Base-by-base conservation (phyloP, 2,113 vertebrate species). In the Scolopax mira region DNA sequence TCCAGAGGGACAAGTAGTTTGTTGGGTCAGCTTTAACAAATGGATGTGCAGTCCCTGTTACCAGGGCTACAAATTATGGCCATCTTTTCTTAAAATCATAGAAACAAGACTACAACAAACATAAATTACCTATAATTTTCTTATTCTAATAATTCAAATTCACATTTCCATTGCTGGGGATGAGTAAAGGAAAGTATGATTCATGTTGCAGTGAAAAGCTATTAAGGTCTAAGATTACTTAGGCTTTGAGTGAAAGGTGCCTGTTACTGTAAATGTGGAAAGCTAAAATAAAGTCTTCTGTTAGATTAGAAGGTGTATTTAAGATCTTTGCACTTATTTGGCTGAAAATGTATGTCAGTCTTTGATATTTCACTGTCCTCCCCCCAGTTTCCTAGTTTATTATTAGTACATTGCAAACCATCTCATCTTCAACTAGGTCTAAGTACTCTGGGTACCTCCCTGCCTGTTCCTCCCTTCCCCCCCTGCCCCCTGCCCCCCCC, bases 111-210 rank as follows among this genome's bases (percentile, higher is more conserved):
- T 93, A 95, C 84, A 97, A 95, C 92, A 96, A 96, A 96, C 88
- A 90, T 80, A 97, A 97, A 97, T 96, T 96, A 79, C 80, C 96
- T 97, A 64, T 96, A 94, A 96, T 97, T 97, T 97, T 96, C 92
- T 96, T 90, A 97, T 96, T 97, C 74, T 92, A 74, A 73, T 89
- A 94, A 96, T 97, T 97, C 95, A 58, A 72, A 96, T 94, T 97
- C 90, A 87, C 33, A 93, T 70, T 97, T 96, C 85, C 51, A 88
- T 90, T 83, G 95, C 78, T 79, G 75, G n/a, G 52, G 46, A 92
- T 95, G 51, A 87, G 80, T 87, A 97, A 94, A 92, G 27, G 55
- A 75, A 96, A 70, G 52, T 72, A 74, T 93, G 82, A 95, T 88
- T 94, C 79, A 86, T 91, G 55, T 74, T 88, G 31, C 73, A 90